Evolutionary conservation across 2,797 vertebrate species (phyloP).

Genomic region (Tapera naevia): DNA sequence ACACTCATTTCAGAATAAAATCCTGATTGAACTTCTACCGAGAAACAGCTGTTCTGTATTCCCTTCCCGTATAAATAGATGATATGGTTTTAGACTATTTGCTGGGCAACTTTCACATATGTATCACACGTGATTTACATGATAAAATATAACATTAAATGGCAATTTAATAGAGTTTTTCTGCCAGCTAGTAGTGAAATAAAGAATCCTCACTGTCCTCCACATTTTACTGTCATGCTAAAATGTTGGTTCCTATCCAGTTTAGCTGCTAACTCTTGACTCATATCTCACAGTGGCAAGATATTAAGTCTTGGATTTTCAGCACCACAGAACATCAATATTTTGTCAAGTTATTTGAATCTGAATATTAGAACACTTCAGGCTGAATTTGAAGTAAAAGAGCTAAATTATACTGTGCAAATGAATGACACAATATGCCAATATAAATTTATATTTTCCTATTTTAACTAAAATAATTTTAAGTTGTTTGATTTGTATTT

Average conservation of each 20-base stretch:
- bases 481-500: neutral
- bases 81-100: neutral
- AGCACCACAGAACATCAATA: neutral
- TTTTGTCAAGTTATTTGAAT: neutral
- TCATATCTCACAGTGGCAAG: neutral
- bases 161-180: neutral
- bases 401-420: neutral
- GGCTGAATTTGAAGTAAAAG: neutral
- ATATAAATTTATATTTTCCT: neutral
- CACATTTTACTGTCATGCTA: neutral
- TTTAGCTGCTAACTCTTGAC: neutral
- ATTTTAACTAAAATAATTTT: neutral
- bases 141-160: neutral
- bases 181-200: conserved; percentile 12
- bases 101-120: neutral
- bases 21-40: neutral
- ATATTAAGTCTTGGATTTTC: neutral
- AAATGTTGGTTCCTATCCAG: neutral
- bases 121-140: neutral
- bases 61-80: neutral
- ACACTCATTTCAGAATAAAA: neutral
- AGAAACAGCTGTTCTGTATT: neutral
- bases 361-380: neutral
- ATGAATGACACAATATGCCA: neutral
- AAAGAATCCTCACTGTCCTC: neutral